Evolutionary conservation across 1,140 invertebrate genomes (phyloP).

Genomic region (Pygmarrhopalites habei): DNA sequence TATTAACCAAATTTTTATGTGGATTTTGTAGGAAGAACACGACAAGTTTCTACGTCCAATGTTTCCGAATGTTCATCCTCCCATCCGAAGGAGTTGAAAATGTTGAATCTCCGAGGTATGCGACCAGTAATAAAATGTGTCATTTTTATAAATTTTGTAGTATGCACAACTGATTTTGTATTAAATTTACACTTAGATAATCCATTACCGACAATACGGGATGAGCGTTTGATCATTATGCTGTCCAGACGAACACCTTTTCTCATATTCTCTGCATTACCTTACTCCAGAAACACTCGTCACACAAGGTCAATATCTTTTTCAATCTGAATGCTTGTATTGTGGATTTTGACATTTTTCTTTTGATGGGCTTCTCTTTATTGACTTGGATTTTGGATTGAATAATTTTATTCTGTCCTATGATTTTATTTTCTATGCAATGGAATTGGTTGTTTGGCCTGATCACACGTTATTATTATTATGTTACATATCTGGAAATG

Average conservation of each 20-base stretch:
- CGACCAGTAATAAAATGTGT: too few species aligned
- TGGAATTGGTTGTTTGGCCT: too few species aligned
- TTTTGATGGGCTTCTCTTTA: too few species aligned
- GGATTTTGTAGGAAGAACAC: slow-evolving; percentile 42
- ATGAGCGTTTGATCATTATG: slow-evolving; percentile 69
- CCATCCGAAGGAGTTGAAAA: slow-evolving; percentile 50
- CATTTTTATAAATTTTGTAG: background rate
- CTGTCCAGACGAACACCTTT: slow-evolving; percentile 65
- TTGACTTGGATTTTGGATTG: too few species aligned
- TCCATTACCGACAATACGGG: slow-evolving; percentile 54
- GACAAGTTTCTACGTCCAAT: slow-evolving; percentile 40
- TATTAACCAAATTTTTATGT: background rate
- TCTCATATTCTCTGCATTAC: slow-evolving; percentile 72
- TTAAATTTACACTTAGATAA: too few species aligned
- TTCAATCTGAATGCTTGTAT: too few species aligned
- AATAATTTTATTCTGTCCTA: too few species aligned
- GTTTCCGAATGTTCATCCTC: slow-evolving; percentile 26
- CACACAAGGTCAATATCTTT: background rate
- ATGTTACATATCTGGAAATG: too few species aligned
- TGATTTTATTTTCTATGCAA: too few species aligned
- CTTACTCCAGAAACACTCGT: slow-evolving; percentile 51
- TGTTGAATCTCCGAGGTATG: slow-evolving; percentile 50
- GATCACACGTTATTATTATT: too few species aligned
- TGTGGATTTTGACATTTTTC: too few species aligned
- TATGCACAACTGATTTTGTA: background rate